Evolutionary conservation across 2,888 invertebrate genomes (phyloP).

Genomic region (Phymatocera aterrima): DNA sequence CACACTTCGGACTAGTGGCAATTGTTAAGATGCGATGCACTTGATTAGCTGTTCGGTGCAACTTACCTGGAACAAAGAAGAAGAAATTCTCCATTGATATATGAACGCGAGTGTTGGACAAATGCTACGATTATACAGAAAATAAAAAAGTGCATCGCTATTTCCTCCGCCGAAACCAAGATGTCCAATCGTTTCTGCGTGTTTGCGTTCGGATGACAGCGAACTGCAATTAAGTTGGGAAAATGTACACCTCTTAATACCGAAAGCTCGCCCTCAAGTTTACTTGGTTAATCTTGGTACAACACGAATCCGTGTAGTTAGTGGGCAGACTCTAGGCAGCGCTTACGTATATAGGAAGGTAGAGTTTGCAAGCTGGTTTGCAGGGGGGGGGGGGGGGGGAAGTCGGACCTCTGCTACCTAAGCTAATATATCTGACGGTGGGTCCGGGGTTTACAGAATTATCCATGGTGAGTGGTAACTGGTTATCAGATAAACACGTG

Average conservation of each 20-base stretch:
- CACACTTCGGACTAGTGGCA: slow-evolving; percentile 8
- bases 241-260: slow-evolving; percentile 34
- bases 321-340: slow-evolving; percentile 44
- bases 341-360: slow-evolving; percentile 4
- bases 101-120: not conserved
- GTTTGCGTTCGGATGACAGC: slow-evolving; percentile 43
- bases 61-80: slow-evolving; percentile 63
- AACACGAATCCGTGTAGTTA: slow-evolving; percentile 36
- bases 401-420: slow-evolving; percentile 63
- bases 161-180: not conserved
- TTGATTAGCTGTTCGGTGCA: not conserved
- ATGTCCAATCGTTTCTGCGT: slow-evolving; percentile 37
- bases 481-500: slow-evolving; percentile 66
- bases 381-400: slow-evolving; percentile 60
- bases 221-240: slow-evolving; percentile 17
- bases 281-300: slow-evolving; percentile 50
- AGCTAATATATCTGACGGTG: slow-evolving; percentile 64
- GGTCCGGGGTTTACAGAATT: slow-evolving; percentile 59
- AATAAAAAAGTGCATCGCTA: not conserved
- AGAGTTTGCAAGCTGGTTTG: slow-evolving; percentile 30
- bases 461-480: slow-evolving; percentile 47
- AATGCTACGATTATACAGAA: not conserved
- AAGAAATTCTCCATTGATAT: slow-evolving; percentile 43
- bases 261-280: slow-evolving; percentile 48
- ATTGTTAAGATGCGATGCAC: slow-evolving; percentile 8